Conservation (phyloP, 1,140 invertebrate species). For the Drosophila mauritiana region DNA sequence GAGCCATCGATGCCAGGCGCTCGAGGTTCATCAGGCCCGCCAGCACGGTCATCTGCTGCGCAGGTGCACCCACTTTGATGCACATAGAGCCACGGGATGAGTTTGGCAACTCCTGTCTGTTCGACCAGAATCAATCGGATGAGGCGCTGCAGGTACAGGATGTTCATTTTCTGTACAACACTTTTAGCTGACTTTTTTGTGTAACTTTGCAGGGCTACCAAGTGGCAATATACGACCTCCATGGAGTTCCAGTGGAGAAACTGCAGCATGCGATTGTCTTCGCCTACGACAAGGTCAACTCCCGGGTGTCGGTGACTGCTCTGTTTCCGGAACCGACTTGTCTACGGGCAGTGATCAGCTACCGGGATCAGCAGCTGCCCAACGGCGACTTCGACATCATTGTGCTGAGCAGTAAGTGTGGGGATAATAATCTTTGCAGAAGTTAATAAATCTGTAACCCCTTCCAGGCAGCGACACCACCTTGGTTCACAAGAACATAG, state of each 20-base stretch:
- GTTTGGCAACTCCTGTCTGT: conserved; percentile 93
- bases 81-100: conserved; percentile 95
- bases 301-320: conserved; percentile 86
- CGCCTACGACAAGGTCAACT: conserved; percentile 86
- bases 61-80: conserved; percentile 90
- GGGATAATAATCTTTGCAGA: not conserved
- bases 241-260: conserved; percentile 85
- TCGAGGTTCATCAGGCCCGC: conserved; percentile 94
- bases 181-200: not conserved
- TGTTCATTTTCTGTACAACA: too few relatives aligned
- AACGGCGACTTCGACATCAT: conserved; percentile 97
- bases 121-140: conserved; percentile 86
- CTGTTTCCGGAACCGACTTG: conserved; percentile 88
- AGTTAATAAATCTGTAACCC: not conserved
- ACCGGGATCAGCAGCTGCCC: conserved; percentile 91
- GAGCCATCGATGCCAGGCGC: conserved; percentile 92
- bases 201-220: conserved; percentile 85
- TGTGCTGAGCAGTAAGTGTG: conserved; percentile 92
- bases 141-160: conserved; percentile 86
- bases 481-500: conserved; percentile 94
- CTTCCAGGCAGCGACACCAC: conserved; percentile 89
- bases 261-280: conserved; percentile 86
- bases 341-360: conserved; percentile 92
- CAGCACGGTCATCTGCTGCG: conserved; percentile 93
- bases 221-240: conserved; percentile 86